Evolutionary conservation across 2,113 vertebrate species (phyloP).

Genomic region (Caretta caretta): DNA sequence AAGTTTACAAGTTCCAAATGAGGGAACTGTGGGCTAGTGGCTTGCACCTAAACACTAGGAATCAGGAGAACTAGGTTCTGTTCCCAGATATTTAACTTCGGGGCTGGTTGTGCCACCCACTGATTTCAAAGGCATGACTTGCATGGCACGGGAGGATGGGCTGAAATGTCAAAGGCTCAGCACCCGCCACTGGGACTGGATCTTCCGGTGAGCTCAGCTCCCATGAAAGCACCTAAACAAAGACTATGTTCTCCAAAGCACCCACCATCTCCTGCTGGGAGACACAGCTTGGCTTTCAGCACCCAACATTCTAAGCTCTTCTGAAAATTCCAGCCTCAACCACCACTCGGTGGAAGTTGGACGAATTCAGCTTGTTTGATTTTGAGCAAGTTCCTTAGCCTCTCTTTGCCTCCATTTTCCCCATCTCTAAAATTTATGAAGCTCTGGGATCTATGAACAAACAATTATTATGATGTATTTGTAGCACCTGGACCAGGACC

Average conservation of each 20-base stretch:
- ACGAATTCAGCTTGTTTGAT: background rate
- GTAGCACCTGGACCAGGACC: background rate
- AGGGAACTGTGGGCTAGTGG: background rate
- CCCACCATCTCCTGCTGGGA: background rate
- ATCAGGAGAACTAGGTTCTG: accelerated
- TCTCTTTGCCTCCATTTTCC: background rate
- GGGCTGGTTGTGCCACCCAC: background rate
- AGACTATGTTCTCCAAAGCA: background rate
- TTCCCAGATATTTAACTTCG: background rate
- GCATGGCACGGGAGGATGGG: background rate
- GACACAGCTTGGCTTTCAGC: background rate
- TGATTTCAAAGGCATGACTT: accelerated
- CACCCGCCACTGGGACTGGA: background rate
- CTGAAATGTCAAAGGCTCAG: background rate
- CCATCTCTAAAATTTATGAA: background rate
- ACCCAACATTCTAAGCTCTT: background rate
- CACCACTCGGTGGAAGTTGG: background rate
- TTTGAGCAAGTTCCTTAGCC: background rate
- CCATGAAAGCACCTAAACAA: accelerated
- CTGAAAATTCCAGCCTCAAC: background rate
- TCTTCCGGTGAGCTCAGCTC: background rate
- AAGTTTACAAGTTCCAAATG: background rate
- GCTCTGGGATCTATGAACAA: background rate
- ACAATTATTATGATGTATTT: background rate
- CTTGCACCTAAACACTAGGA: background rate